These are phyloP conservation scores for Propithecus coquereli DNA, from an alignment of 2,113 vertebrate genomes.

Conservation along the genomic window DNA sequence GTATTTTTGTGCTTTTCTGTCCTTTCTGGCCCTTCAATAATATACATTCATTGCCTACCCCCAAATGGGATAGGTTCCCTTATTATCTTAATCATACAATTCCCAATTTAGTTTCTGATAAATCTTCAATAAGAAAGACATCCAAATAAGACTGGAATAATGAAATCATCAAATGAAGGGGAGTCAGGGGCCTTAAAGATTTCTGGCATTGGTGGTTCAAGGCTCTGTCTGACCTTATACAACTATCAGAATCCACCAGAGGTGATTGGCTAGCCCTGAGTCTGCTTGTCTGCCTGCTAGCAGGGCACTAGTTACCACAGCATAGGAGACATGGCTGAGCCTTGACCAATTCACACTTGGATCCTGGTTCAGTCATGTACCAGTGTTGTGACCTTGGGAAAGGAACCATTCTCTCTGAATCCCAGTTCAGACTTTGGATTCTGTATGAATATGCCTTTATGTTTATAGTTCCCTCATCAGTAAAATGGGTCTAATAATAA, in stretches of 20 bases:
- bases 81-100: constrained; percentile 8
- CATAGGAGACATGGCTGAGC: background rate
- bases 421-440: background rate
- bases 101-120: constrained; percentile 2
- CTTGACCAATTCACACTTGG: background rate
- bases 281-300: background rate
- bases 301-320: background rate
- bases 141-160: background rate
- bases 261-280: background rate
- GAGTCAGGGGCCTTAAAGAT: background rate
- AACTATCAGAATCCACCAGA: background rate
- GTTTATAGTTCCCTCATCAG: background rate
- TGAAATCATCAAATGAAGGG: background rate
- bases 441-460: background rate
- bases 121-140: constrained; percentile 14
- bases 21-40: background rate
- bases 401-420: background rate
- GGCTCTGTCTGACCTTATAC: background rate
- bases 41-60: background rate
- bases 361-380: background rate
- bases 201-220: background rate
- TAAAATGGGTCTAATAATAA: background rate
- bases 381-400: background rate
- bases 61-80: background rate
- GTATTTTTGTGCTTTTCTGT: background rate